Percentiles rank a stretch among this genome's conserved stretches.
phyloP scores from a whole-genome alignment of 2,888 invertebrate genomes.

The Mylabris sibirica region DNA sequence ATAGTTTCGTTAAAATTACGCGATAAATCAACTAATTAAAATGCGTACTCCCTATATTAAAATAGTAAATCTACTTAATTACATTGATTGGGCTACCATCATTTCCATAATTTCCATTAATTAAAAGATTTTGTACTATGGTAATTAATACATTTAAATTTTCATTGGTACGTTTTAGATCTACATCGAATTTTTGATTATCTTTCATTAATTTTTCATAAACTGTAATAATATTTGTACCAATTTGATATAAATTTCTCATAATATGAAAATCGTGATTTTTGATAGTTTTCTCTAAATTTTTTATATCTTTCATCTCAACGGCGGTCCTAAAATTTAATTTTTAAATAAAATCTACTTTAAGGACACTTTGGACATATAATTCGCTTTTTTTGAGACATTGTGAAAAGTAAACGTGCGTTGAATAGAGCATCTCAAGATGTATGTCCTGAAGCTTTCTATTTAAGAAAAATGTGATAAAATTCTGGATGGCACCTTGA shows the following conservation, averaged over 20 bases:
- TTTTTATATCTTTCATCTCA: slow-evolving; percentile 66
- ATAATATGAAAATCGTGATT: slow-evolving; percentile 56
- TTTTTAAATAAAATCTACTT: slow-evolving; percentile 8
- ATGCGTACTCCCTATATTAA: background rate
- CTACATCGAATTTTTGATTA: slow-evolving; percentile 45
- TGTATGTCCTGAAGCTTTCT: too few relatives aligned
- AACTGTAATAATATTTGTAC: slow-evolving; percentile 48
- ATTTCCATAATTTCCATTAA: slow-evolving; percentile 21
- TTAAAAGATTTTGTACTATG: slow-evolving; percentile 37
- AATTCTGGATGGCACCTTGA: too few relatives aligned
- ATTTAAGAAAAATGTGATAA: too few relatives aligned
- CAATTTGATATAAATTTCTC: slow-evolving; percentile 51
- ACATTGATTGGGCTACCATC: slow-evolving; percentile 10
- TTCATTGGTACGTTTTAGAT: slow-evolving; percentile 39
- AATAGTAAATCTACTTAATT: slow-evolving; percentile 11
- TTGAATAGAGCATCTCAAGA: too few relatives aligned
- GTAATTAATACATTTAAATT: slow-evolving; percentile 43
- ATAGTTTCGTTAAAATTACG: background rate
- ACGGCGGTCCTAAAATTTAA: slow-evolving; percentile 65
- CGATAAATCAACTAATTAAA: background rate
- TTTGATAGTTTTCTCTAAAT: slow-evolving; percentile 64
- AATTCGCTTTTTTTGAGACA: too few relatives aligned
- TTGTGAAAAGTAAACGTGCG: too few relatives aligned
- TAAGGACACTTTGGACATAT: too few relatives aligned
- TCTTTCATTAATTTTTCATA: slow-evolving; percentile 51